These are phyloP conservation scores for Ladona fulva DNA, from an alignment of 1,140 invertebrate genomes.

Conservation along the genomic window DNA sequence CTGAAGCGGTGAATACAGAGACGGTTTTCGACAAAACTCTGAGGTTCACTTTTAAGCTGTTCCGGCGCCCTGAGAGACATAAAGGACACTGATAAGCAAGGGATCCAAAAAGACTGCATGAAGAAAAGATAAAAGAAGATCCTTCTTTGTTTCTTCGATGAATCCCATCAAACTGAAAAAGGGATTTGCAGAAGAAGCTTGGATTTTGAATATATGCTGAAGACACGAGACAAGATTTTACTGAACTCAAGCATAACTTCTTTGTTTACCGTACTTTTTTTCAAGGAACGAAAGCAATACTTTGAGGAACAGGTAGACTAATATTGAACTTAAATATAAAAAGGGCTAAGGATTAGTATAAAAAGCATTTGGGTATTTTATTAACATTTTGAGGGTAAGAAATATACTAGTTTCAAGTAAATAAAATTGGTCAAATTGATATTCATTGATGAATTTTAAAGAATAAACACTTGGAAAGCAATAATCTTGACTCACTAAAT, in stretches of 20 bases:
- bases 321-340: not conserved
- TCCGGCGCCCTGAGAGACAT: not conserved
- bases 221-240: no score
- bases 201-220: no score
- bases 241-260: no score
- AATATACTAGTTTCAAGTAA: not conserved
- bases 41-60: not conserved
- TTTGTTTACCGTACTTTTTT: not conserved
- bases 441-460: not conserved
- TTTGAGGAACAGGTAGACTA: constrained; percentile 2
- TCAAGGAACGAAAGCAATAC: constrained; percentile 4
- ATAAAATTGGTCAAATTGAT: not conserved
- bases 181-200: no score
- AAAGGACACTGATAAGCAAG: no score
- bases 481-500: not conserved
- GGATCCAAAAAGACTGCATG: no score
- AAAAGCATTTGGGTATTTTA: not conserved
- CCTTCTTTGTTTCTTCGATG: no score
- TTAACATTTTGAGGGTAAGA: constrained; percentile 1
- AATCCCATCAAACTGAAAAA: no score
- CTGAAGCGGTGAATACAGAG: not conserved
- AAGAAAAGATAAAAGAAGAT: no score
- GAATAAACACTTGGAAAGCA: not conserved
- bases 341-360: not conserved
- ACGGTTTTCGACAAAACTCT: not conserved